These are phyloP conservation scores for Acomys russatus DNA, from an alignment of 2,797 vertebrate species.

Conservation along the genomic window DNA sequence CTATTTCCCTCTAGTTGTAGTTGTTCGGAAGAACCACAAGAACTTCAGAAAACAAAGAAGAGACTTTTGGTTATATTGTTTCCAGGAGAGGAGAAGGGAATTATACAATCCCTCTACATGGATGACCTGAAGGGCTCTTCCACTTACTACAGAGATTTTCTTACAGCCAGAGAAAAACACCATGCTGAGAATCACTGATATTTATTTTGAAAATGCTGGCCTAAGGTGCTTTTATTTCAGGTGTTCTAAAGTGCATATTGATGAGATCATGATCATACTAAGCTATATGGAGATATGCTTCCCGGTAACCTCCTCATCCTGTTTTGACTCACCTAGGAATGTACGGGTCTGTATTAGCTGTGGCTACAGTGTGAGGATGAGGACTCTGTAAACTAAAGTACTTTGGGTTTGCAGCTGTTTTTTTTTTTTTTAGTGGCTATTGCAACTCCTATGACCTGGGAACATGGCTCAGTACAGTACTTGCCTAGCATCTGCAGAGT, in stretches of 20 bases:
- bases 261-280: background rate
- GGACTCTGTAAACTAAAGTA: background rate
- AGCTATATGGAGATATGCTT: constrained; percentile 12
- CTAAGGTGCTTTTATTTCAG: background rate
- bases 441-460: background rate
- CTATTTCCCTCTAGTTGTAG: background rate
- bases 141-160: background rate
- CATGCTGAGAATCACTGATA: background rate
- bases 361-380: background rate
- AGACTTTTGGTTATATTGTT: constrained; percentile 34
- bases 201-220: background rate
- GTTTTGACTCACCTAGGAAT: background rate
- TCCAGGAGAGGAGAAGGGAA: background rate
- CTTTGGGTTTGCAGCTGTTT: background rate
- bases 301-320: background rate
- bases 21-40: background rate
- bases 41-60: constrained; percentile 27
- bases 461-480: background rate
- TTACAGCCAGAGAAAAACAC: background rate
- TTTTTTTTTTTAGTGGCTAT: background rate
- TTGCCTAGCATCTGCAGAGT: background rate
- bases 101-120: background rate
- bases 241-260: background rate
- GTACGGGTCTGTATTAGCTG: background rate
- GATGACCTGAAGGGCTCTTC: background rate